Evolutionary conservation across 1,140 invertebrate genomes (phyloP).

Genomic region (Copidosoma floridanum): DNA sequence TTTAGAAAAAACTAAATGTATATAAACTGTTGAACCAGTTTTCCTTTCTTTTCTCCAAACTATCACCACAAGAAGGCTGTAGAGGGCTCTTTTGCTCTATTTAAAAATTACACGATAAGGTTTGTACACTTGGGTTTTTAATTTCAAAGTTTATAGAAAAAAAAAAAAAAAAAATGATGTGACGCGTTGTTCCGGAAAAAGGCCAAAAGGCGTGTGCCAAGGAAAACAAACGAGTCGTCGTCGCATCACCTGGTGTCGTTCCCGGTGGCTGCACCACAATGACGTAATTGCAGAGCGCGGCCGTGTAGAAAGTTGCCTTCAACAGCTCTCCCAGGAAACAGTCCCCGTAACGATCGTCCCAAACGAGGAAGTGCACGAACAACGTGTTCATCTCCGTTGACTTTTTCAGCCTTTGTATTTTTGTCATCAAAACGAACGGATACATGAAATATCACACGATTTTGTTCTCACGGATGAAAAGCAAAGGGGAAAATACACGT

Average conservation of each 20-base stretch:
- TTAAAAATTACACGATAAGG: too few species aligned
- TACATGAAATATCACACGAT: too few species aligned
- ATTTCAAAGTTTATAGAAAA: background rate
- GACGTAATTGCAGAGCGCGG: slow-evolving; percentile 51
- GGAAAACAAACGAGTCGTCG: too few species aligned
- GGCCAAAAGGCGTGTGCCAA: too few species aligned
- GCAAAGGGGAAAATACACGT: too few species aligned
- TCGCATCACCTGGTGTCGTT: slow-evolving; percentile 41
- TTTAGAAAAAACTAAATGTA: too few species aligned
- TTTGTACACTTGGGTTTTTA: too few species aligned
- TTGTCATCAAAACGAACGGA: background rate
- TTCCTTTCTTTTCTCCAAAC: too few species aligned
- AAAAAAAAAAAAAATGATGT: background rate
- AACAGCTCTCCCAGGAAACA: slow-evolving; percentile 56
- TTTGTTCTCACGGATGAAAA: too few species aligned
- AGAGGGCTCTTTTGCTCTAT: too few species aligned
- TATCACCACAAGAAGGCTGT: too few species aligned
- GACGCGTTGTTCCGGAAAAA: too few species aligned
- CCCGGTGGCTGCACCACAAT: slow-evolving; percentile 55
- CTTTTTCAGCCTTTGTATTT: slow-evolving; percentile 35
- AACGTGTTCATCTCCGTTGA: slow-evolving; percentile 54
- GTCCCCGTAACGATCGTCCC: slow-evolving; percentile 48
- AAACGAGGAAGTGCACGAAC: slow-evolving; percentile 60
- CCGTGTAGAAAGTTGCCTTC: slow-evolving; percentile 55
- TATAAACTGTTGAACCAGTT: background rate